A percentile compares a stretch with the other conserved stretches of the same genome.
Evolutionary conservation across 2,113 vertebrate genomes (phyloP).

Genomic region (Lagopus leucura): DNA sequence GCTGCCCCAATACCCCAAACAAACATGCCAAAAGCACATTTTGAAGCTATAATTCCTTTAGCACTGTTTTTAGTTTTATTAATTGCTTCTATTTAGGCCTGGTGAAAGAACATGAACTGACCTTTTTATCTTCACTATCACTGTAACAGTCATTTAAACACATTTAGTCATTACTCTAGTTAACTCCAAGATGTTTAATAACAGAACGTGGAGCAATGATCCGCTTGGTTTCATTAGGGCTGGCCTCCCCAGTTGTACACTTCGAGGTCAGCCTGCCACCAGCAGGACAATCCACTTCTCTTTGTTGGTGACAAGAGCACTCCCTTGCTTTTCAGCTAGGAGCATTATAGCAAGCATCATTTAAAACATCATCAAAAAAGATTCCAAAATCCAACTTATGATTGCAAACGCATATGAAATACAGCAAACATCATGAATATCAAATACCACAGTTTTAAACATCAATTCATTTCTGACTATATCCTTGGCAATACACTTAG

Average conservation of each 20-base stretch:
- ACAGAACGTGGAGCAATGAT: neutral
- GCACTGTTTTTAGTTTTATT: neutral
- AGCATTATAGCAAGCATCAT: neutral
- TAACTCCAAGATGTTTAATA: neutral
- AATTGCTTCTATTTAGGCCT: neutral
- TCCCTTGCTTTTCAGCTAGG: neutral
- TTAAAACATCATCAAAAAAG: neutral
- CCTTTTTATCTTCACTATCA: neutral
- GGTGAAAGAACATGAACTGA: neutral
- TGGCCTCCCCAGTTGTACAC: neutral
- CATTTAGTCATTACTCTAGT: constrained; percentile 25
- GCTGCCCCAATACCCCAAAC: neutral
- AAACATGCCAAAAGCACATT: neutral
- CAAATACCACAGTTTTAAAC: neutral
- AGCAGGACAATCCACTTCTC: neutral
- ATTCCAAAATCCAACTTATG: neutral
- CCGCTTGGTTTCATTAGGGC: constrained; percentile 2
- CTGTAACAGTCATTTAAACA: neutral
- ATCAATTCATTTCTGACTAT: neutral
- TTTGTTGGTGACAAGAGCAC: neutral
- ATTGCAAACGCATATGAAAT: neutral
- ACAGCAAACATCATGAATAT: neutral
- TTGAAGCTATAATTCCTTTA: neutral
- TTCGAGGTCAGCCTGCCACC: neutral
- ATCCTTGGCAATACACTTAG: neutral